Conservation (phyloP, 2,797 vertebrate genomes). For the Trematomus bernacchii region DNA sequence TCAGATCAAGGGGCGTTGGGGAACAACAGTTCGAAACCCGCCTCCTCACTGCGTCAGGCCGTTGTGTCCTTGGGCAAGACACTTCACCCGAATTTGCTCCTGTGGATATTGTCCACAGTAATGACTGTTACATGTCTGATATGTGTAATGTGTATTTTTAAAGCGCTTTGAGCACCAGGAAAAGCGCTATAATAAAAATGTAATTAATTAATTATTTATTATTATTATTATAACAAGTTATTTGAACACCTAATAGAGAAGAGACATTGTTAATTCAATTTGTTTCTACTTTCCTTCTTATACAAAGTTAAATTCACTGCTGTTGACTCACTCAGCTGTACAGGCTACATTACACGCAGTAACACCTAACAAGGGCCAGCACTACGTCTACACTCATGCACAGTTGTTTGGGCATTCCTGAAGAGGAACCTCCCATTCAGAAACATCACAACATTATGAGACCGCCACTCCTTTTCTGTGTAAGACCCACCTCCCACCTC, state of each 20-base stretch:
- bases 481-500: constrained; percentile 54
- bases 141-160: too few species aligned
- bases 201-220: too few species aligned
- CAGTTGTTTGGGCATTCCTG: constrained; percentile 63
- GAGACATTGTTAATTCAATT: not conserved
- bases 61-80: too few species aligned
- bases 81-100: too few species aligned
- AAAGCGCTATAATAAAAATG: too few species aligned
- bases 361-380: constrained; percentile 5
- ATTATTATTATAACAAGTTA: not conserved
- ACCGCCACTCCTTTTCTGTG: constrained; percentile 40
- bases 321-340: constrained; percentile 12
- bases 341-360: not conserved
- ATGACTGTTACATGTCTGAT: too few species aligned
- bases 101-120: too few species aligned
- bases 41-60: too few species aligned
- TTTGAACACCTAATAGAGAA: not conserved
- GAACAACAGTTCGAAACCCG: too few species aligned
- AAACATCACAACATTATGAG: constrained; percentile 35
- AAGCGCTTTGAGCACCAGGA: too few species aligned
- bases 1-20: too few species aligned
- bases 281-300: not conserved
- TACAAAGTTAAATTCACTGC: not conserved
- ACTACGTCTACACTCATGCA: not conserved
- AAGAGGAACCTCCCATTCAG: constrained; percentile 51